Base-by-base conservation (phyloP, 2,113 vertebrate genomes). In the Synodontis membranacea region DNA sequence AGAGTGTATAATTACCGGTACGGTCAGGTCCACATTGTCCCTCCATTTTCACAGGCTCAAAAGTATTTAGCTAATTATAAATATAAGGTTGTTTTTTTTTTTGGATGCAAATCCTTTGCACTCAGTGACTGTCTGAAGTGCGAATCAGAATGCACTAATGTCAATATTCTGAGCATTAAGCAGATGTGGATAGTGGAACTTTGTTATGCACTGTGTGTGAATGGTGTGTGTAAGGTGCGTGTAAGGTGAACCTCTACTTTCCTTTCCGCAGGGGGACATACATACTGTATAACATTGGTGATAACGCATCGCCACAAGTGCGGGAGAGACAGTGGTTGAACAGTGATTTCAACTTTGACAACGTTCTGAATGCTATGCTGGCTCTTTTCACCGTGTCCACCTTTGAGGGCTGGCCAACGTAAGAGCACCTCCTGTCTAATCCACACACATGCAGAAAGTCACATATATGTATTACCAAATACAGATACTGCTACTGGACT, bases 321-420 rank as follows among this genome's bases (percentile, higher is more conserved):
- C 96, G 94, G 39, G 96, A 98, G 91, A 95, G 98, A 72, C 92
- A 96, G 86, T 99, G 98, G 98, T 94, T 96, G 91, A 99, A 99
- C 58, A 99, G 97, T 15, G 97, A 99, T 87, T 99, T 98, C 93
- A 99, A 99, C 93, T 99, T 99, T 62, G 98, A 99, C 90, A 99
- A 99, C 0, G 98, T 99, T 34, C 96, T 99, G 15, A 96, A 97
- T 86, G 98, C 97, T 86, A 99, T 99, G 98, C 98, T 99, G 98
- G 98, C 98, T 0, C 96, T 99, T 70, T 99, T 99, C 92, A 99
- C 98, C 0, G 98, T 99, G 58, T 99, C 98, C 82, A 99, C 98
- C 3, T 99, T 99, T 19, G 98, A 99, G 91, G 98, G 98, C 89
- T 99, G 98, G 98, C 98, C 98, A 54, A 96, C 96, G 98, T 99